A percentile compares a stretch with the other conserved stretches of the same genome.
Evolutionary conservation across 2,797 vertebrate species (phyloP).

Genomic region (Florisuga fusca): DNA sequence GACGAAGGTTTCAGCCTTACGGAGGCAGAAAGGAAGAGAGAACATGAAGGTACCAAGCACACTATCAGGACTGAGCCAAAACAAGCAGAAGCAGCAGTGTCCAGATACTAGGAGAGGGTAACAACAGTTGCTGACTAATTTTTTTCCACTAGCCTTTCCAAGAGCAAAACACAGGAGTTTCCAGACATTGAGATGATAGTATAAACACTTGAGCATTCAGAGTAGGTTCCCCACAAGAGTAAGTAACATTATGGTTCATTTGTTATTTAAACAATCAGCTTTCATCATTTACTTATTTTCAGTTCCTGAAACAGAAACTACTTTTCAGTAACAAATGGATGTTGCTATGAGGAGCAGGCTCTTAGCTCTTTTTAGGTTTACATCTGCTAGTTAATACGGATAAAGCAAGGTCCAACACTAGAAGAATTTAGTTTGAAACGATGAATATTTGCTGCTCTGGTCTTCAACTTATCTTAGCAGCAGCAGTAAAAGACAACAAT

Average conservation of each 20-base stretch:
- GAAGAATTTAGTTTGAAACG: not conserved
- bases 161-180: slow-evolving; percentile 12
- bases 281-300: not conserved
- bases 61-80: not conserved
- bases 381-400: not conserved
- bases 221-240: not conserved
- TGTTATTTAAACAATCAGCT: not conserved
- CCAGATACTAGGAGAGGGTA: not conserved
- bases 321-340: not conserved
- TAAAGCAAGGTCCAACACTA: not conserved
- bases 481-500: not conserved
- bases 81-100: not conserved
- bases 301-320: not conserved
- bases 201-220: slow-evolving; percentile 9
- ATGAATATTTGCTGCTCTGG: not conserved
- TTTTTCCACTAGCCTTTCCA: slow-evolving; percentile 23
- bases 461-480: not conserved
- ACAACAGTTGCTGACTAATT: not conserved
- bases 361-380: not conserved
- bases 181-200: slow-evolving; percentile 13
- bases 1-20: not conserved
- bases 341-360: not conserved
- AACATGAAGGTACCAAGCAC: not conserved
- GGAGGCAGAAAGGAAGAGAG: not conserved
- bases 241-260: not conserved